Evolutionary conservation across 2,888 invertebrate genomes (phyloP), one percentile per base, ranked within the genome.

Genomic region (Stenurella melanura): DNA sequence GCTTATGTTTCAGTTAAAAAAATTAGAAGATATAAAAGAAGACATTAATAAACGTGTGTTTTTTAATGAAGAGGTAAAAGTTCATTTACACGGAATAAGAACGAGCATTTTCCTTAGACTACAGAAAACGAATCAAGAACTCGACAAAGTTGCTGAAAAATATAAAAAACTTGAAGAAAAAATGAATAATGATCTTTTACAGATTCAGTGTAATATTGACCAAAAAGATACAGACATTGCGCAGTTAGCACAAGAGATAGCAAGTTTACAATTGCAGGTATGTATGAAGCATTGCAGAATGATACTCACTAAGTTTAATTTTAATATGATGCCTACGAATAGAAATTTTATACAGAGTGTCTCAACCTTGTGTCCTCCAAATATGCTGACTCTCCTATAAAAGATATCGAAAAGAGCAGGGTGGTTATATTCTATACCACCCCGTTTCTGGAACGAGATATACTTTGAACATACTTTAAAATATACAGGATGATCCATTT

Each of bases 21-120:
- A 42, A 18, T 57, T 74, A 11, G 61, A 68, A 26, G 54, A 67
- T 12, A 42, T 68, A 0, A 74, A 26, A 30, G 60, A 60, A 18
- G 74, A 74, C 18, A 58, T 68, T 15, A 50, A 11, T 17, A 57
- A 38, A 17, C 68, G 67, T 12, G 38, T 68, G 9, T 26, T 34
- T 60, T 74, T 68, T 42, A 74, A 74, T 30, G 74, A 67, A 21
- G 68, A 74, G 19, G 67, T 74, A 18, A 74, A 74, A n/a, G 61
- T 74, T 12, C 67, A 74, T 57, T 30, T 74, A 30, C 60, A 74
- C 12, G 74, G 67, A 68, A 42, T 74, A 15, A 66, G 68, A 42
- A 58, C 74, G 5, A 74, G 74, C 19, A 68, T 74, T 26, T 68
- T 54, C 11, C 30, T 42, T n/a, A 67, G 74, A 54, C 42, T 68